These are phyloP conservation scores for Campylorhamphus procurvoides DNA, from an alignment of 2,113 vertebrate species.

Conservation along the genomic window DNA sequence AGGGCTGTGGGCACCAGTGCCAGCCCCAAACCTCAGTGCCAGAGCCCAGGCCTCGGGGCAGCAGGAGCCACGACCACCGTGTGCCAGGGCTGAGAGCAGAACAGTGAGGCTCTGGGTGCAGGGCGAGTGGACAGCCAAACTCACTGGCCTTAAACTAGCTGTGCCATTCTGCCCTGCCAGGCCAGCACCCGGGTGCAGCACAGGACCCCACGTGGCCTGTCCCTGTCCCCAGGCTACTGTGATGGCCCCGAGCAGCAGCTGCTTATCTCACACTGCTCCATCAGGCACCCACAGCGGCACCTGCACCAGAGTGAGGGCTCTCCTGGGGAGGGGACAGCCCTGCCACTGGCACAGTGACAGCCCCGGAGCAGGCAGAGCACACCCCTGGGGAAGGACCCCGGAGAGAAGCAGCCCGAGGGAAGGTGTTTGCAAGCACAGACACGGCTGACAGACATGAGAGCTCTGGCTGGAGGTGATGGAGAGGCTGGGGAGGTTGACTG, in stretches of 20 bases:
- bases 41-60: background rate
- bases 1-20: background rate
- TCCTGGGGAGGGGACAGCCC: background rate
- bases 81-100: background rate
- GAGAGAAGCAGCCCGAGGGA: conserved; percentile 28
- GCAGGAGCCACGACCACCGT: accelerated
- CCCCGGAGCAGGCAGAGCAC: background rate
- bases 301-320: background rate
- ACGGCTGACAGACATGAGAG: background rate
- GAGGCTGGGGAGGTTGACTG: background rate
- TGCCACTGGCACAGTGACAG: background rate
- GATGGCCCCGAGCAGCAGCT: background rate
- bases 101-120: background rate
- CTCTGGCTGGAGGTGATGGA: background rate
- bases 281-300: background rate
- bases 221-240: background rate
- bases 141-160: background rate
- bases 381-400: background rate
- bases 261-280: background rate
- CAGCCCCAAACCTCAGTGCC: accelerated
- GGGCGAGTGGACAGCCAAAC: background rate
- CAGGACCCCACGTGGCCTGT: accelerated
- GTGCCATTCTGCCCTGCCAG: background rate
- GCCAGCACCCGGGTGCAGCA: background rate
- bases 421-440: conserved; percentile 35